Base-by-base conservation (phyloP, 2,797 vertebrate species). In the Lophura swinhoii region DNA sequence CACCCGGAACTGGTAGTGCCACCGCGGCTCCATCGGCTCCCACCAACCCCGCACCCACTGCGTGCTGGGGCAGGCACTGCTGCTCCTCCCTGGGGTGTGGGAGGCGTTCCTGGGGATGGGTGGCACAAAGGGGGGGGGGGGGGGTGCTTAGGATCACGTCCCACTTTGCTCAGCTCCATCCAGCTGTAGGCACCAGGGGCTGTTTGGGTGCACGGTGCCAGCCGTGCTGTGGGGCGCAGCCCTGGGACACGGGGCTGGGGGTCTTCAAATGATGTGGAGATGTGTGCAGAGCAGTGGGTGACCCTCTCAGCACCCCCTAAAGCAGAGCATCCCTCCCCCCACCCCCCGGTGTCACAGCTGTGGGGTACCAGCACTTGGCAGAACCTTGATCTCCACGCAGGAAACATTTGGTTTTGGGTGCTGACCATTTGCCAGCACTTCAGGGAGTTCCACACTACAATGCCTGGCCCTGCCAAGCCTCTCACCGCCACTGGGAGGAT, bases 1-100 rank as follows among this genome's bases (percentile, higher is more conserved):
- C 94, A 99, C 97, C 56, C 98, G 97, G 96, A 99, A 99, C 97
- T 99, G 98, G 97, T 98, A 98, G 70, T 99, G 98, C 98, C 98
- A 99, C 93, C 97, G 87, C 6, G 97, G 97, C 75, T 99, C 98
- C 98, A 98, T 98, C 6, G 33, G 75, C 24, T 60, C 56, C 73
- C 0, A 3, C 66, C 81, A 2, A 73, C 70, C 77, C 84, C 14
- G 1, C 39, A 2, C n/a, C 6, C 3, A 37, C 35, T 3, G 66
- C 95, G 0, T 66, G 97, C 81, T 22, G 7, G 11, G 89, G 81
- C 96, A 93, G 1, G 56, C 2, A 20, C 78, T 46, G 21, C 71
- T 7, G 23, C 59, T 91, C 74, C 96, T 90, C 96, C 94, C 12
- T 18, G 17, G 37, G 62, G 88, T 88, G 70, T 67, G 75, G 49